Percentiles rank a stretch among this genome's conserved stretches.
These are phyloP conservation scores for Philotrypesis tridentata DNA, from an alignment of 1,140 invertebrate genomes.

Conservation along the genomic window DNA sequence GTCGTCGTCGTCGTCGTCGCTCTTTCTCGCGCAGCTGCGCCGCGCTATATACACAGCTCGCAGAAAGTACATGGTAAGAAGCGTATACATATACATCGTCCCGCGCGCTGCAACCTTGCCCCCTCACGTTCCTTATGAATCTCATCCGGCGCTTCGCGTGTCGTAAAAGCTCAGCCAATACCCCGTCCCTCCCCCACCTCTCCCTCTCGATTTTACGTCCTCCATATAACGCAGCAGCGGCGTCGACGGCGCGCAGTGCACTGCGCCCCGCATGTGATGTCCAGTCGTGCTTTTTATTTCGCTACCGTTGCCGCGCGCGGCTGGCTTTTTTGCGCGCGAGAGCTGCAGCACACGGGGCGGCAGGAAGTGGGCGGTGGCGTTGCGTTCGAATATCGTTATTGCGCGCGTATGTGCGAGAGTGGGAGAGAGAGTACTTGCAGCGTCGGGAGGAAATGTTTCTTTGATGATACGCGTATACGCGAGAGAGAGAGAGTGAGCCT, in stretches of 20 bases:
- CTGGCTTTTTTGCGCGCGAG: constrained; percentile 23
- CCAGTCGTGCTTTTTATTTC: constrained; percentile 10
- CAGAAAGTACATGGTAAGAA: too few species aligned
- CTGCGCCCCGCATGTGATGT: not conserved
- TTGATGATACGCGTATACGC: constrained; percentile 29
- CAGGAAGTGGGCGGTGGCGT: constrained; percentile 36
- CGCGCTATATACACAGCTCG: not conserved
- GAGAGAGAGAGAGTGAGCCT: too few species aligned
- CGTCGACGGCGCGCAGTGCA: not conserved
- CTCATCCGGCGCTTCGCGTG: constrained; percentile 16
- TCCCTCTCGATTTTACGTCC: constrained; percentile 20
- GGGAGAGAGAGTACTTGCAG: not conserved
- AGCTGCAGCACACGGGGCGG: not conserved
- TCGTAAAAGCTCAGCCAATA: constrained; percentile 27
- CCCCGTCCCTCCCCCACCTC: not conserved
- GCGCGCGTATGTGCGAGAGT: not conserved
- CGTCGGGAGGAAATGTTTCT: constrained; percentile 24
- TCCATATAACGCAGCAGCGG: not conserved
- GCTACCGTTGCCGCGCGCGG: not conserved
- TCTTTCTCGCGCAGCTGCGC: too few species aligned
- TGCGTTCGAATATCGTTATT: constrained; percentile 21
- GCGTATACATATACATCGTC: too few species aligned
- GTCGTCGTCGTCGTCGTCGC: too few species aligned
- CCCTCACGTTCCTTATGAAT: not conserved
- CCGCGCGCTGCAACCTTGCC: not conserved